Evolutionary conservation across 1,140 invertebrate genomes (phyloP).

Genomic region (Trachelipus rathkii): DNA sequence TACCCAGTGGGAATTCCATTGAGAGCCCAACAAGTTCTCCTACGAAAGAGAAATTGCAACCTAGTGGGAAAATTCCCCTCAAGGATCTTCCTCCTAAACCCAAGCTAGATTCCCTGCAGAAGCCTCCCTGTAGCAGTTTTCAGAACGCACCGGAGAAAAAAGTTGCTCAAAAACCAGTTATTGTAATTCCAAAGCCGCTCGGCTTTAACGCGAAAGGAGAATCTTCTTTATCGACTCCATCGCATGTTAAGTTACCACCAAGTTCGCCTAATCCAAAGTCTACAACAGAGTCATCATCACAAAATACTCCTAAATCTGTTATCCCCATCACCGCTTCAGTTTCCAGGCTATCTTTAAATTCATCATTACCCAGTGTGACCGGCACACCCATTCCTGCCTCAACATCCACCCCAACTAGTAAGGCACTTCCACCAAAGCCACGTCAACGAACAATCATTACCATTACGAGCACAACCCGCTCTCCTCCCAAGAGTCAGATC

Average conservation of each 20-base stretch:
- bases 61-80: no score
- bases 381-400: neutral
- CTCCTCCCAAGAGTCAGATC: neutral
- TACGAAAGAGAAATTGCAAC: no score
- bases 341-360: neutral
- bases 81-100: no score
- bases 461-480: neutral
- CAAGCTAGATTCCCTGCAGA: no score
- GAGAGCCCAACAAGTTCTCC: neutral
- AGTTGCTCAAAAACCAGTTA: no score
- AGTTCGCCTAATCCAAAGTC: neutral
- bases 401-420: neutral
- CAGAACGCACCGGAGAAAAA: no score
- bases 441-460: neutral
- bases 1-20: neutral
- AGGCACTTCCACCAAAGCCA: neutral
- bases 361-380: neutral
- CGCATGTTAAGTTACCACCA: no score
- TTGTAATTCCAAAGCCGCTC: no score
- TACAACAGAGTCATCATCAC: neutral
- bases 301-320: neutral
- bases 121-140: no score
- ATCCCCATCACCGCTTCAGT: neutral
- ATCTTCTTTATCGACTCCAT: no score
- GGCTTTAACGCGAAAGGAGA: no score